phyloP scores from a whole-genome alignment of 2,797 vertebrate genomes.

The Lepilemur ruficaudatus region DNA sequence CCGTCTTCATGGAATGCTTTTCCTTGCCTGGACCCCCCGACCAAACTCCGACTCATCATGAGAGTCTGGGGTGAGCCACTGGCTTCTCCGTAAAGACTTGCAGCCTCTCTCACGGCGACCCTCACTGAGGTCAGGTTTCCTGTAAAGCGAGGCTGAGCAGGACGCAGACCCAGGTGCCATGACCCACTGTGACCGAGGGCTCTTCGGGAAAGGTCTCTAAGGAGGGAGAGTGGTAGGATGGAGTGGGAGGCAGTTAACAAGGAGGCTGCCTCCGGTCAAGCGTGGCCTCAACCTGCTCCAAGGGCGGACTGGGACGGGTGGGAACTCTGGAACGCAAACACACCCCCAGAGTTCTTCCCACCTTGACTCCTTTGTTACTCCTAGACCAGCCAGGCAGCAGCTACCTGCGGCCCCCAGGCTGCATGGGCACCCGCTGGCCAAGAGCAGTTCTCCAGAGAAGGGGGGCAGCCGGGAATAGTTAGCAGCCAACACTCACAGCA shows the following conservation, averaged over 20 bases:
- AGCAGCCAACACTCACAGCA: neutral
- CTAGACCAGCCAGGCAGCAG: rapidly evolving
- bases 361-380: neutral
- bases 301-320: rapidly evolving
- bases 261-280: neutral
- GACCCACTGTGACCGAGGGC: neutral
- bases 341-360: too few species aligned
- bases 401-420: neutral
- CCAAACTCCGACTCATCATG: neutral
- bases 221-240: neutral
- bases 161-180: neutral
- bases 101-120: too few species aligned
- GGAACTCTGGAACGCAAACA: neutral
- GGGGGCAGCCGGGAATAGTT: neutral
- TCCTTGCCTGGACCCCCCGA: neutral
- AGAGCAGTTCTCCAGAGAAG: neutral
- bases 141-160: neutral
- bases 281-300: neutral
- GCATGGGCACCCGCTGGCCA: neutral
- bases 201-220: neutral
- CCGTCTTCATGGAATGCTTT: neutral
- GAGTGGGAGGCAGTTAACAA: too few species aligned
- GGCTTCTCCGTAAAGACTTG: neutral
- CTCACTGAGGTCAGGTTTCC: neutral
- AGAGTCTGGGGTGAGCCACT: too few species aligned